Base-by-base conservation (phyloP, 2,888 invertebrate species). In the Capitulum mitella region DNA sequence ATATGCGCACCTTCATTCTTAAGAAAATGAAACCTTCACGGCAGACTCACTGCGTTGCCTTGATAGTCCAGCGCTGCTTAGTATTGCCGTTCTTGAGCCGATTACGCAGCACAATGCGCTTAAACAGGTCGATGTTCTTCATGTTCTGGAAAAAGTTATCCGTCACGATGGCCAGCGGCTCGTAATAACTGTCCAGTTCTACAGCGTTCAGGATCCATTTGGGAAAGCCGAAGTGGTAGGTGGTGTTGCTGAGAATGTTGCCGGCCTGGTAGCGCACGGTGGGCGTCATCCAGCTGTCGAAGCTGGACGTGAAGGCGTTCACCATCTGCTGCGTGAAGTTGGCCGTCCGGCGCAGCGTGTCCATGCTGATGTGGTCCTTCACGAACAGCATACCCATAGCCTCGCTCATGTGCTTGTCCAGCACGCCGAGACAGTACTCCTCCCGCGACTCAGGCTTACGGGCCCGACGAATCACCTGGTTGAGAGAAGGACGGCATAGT, bases 201-300 rank as follows among this genome's bases (percentile, higher is more conserved):
- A 3, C 37, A 5, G 37, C 70, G 70, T 22, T 19, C 37, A 70
- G 1, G 37, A 70, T 70, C 70, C 70, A 70, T 37, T 70, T 70
- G 37, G 70, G 70, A 22, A 70, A 70, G 70, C 70, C 70, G 70
- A 34, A 70, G 37, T 70, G 70, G 37, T 37, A 70, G 70, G 37
- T 70, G 70, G 37, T 70, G 70, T 70, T 70, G 22, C 29, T 6
- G 37, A 70, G 70, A 32, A 70, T 70, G 70, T 26, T 37, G 70
- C 32, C 37, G 22, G 70, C 70, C 22, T 37, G 34, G 70, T 37
- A 37, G 1, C 37, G 37, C 37, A 70, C 70, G 22, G 6, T 26
- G 5, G 19, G 37, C 34, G 70, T 70, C 70, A 70, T 70, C 70
- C 70, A 70, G 22, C 22, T 3, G 6, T 32, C 22, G 22, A 70